phyloP scores from a whole-genome alignment of 2,888 invertebrate species.

The Cotesia congregata region DNA sequence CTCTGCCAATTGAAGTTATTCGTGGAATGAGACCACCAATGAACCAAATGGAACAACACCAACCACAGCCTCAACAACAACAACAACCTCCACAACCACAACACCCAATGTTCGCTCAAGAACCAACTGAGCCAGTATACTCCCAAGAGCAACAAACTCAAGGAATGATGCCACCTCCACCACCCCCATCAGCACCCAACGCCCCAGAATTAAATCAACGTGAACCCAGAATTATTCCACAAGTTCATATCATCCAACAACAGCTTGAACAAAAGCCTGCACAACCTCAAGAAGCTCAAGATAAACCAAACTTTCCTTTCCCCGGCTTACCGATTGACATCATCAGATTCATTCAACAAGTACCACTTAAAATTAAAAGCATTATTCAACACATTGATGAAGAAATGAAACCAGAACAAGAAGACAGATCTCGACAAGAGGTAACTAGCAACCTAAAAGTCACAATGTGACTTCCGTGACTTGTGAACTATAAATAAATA shows the following conservation, averaged over 20 bases:
- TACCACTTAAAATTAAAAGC: constrained; percentile 64
- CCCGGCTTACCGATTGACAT: constrained; percentile 67
- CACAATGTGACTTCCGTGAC: too few species aligned
- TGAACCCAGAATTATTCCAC: constrained; percentile 58
- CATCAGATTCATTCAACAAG: constrained; percentile 63
- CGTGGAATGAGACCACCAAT: constrained; percentile 72
- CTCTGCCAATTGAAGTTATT: constrained; percentile 73
- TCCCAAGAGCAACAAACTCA: constrained; percentile 57
- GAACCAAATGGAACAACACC: constrained; percentile 59
- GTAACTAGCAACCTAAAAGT: constrained; percentile 45
- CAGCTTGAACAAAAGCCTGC: constrained; percentile 54
- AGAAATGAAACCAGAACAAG: constrained; percentile 56
- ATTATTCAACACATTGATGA: constrained; percentile 65
- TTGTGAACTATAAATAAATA: too few species aligned
- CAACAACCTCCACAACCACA: constrained; percentile 62
- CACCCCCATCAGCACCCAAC: constrained; percentile 54
- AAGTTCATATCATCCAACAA: constrained; percentile 54
- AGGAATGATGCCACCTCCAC: constrained; percentile 59
- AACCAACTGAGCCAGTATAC: constrained; percentile 45
- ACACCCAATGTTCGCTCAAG: constrained; percentile 53
- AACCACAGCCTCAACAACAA: constrained; percentile 62
- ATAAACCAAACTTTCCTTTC: constrained; percentile 63
- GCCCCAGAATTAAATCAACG: constrained; percentile 8
- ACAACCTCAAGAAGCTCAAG: constrained; percentile 52
- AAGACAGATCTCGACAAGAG: constrained; percentile 63